Evolutionary conservation across 2,113 vertebrate genomes (phyloP), one percentile per base, ranked within the genome.

Genomic region (Pomatorhinus ruficollis): DNA sequence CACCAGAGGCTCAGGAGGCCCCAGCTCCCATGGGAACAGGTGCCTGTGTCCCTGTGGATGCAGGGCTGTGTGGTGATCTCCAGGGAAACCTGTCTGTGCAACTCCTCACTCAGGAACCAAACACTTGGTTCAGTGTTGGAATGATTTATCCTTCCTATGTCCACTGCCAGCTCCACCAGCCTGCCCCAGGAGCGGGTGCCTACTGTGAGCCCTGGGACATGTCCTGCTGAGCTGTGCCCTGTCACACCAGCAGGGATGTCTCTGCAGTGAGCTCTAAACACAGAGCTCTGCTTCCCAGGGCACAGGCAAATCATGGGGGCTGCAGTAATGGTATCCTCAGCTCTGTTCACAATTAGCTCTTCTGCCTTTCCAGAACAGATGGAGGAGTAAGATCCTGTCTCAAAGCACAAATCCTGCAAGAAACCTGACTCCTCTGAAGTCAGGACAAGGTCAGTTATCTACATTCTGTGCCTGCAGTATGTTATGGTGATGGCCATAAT

Each of bases 1-100:
- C 20, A 40, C 17, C 15, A 5, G 35, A 42, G 84, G 77, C 44
- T 78, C 52, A 21, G 54, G 53, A 60, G 45, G 1, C 4, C 11
- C 19, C 65, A 22, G 47, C 18, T 52, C 40, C 72, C 0, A 0
- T 12, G 50, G 56, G 39, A 91, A 37, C 0, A 4, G 30, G 57
- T 76, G 53, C 68, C 44, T 42, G 18, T 39, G 39, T 28, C 68
- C 37, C 4, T 40, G 20, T 3, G 53, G 52, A 45, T 77, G 31
- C 39, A 23, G 79, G 24, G n/a, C 40, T 37, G 35, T 7, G 31
- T 15, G 69, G 11, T 33, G 70, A 83, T 49, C 63, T 56, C 28
- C 74, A 47, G 11, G 30, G 15, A 80, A 31, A 31, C 14, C 71
- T 50, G 53, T 40, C 45, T 77, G 50, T 11, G 49, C 23, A 88